These are phyloP conservation scores for Ochropacha duplaris DNA, from an alignment of 2,888 invertebrate species.

Conservation along the genomic window DNA sequence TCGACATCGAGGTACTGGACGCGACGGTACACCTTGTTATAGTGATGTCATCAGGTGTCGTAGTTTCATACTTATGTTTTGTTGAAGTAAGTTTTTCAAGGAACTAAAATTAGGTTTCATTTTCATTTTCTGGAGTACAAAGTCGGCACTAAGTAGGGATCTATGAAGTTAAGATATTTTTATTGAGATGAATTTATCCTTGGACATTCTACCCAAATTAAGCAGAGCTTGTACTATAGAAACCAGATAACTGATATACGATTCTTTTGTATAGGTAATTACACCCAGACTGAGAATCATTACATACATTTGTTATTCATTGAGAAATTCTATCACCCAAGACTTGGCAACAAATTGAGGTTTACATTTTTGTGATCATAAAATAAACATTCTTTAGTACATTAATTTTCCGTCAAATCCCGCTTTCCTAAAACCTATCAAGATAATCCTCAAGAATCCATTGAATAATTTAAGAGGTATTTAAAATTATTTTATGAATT, in stretches of 20 bases:
- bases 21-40: neutral
- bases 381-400: constrained; percentile 36
- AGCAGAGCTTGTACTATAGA: too few species aligned
- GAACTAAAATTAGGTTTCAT: neutral
- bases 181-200: too few species aligned
- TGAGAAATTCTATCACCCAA: neutral
- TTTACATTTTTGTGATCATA: constrained; percentile 1
- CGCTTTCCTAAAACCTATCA: constrained; percentile 31
- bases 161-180: too few species aligned
- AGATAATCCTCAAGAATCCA: constrained; percentile 51
- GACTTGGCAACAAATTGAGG: neutral
- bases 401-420: constrained; percentile 27
- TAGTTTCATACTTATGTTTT: neutral
- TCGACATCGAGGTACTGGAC: neutral
- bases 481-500: constrained; percentile 56
- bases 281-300: too few species aligned
- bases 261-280: too few species aligned
- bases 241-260: too few species aligned
- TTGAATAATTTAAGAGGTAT: constrained; percentile 58
- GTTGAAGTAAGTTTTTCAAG: neutral
- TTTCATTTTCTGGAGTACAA: too few species aligned
- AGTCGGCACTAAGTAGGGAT: too few species aligned
- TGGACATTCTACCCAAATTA: too few species aligned
- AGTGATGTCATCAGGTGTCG: neutral
- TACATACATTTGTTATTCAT: too few species aligned